Evolutionary conservation across 2,888 invertebrate genomes (phyloP), one percentile per base, ranked within the genome.

Genomic region (Limulus polyphemus): DNA sequence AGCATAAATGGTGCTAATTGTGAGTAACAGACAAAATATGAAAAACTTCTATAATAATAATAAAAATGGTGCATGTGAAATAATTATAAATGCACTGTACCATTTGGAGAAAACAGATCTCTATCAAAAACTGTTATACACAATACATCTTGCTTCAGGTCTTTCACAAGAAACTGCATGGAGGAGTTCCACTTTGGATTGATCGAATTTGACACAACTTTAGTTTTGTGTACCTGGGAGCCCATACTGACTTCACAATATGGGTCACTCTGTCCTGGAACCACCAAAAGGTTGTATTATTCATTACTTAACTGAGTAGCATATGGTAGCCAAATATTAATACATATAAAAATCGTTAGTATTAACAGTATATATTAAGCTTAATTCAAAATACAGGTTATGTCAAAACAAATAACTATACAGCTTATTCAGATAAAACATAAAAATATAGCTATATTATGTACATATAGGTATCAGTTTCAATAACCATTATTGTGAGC

Each of bases 211-310:
- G 80, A 79, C 32, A 84, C 79, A 50, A 79, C 78, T 62, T 80
- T 80, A 0, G 87, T 87, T 70, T 81, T 80, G 71, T 85, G 83
- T 71, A 83, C 83, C 76, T 86, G 86, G 47, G 82, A 82, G 10
- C 86, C 86, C 79, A 87, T 81, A 64, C 81, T 82, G 1, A 86
- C 84, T 77, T 85, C 85, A 75, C 86, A 86, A 74, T 85, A 87
- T 52, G 85, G 82, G 73, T 85, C 85, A 73, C 83, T 80, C 73
- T 84, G 83, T 32, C 83, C 84, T 83, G 70, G 46, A 69, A 49
- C 55, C 14, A 32, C 47, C 14, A 47, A 32, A 16, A 51, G 17
- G 9, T 58, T 52, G 47, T 59, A 49, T 56, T 55, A 55, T 17
- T 55, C 61, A 61, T 14, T 61, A 57, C 12, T 47, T 11, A 32